Evolutionary conservation across 2,888 invertebrate genomes (phyloP).

Genomic region (Rhamnusium bicolor): DNA sequence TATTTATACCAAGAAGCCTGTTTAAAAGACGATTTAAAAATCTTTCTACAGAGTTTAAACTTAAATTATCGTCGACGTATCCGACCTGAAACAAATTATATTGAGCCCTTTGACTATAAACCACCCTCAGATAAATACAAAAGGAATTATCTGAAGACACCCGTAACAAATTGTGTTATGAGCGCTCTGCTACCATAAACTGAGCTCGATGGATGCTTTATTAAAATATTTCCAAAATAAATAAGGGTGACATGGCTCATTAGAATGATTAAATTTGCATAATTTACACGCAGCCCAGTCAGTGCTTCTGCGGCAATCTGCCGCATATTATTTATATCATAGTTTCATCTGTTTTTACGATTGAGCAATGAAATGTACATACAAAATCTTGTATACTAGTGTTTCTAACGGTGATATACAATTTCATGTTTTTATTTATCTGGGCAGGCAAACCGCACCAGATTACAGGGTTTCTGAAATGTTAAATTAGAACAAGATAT

Average conservation of each 20-base stretch:
- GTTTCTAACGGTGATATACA: background rate
- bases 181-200: slow-evolving; percentile 14
- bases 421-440: background rate
- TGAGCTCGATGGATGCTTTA: slow-evolving; percentile 45
- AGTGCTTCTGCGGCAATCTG: slow-evolving; percentile 37
- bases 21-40: too few species aligned
- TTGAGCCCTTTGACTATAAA: slow-evolving; percentile 7
- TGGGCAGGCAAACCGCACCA: background rate
- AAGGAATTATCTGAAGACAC: slow-evolving; percentile 52
- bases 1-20: too few species aligned
- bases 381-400: background rate
- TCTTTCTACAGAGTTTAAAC: background rate
- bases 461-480: background rate
- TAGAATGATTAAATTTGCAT: slow-evolving; percentile 59
- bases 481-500: too few species aligned
- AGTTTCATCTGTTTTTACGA: slow-evolving; percentile 19
- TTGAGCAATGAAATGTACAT: slow-evolving; percentile 36
- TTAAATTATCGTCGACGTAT: background rate
- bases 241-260: slow-evolving; percentile 59
- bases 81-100: slow-evolving; percentile 3
- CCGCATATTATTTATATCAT: slow-evolving; percentile 36
- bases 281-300: slow-evolving; percentile 45
- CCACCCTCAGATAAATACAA: slow-evolving; percentile 37
- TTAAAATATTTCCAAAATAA: slow-evolving; percentile 58
- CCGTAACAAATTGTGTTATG: slow-evolving; percentile 51